Evolutionary conservation across 2,888 invertebrate species (phyloP).

Genomic region (Camponotus fellah): DNA sequence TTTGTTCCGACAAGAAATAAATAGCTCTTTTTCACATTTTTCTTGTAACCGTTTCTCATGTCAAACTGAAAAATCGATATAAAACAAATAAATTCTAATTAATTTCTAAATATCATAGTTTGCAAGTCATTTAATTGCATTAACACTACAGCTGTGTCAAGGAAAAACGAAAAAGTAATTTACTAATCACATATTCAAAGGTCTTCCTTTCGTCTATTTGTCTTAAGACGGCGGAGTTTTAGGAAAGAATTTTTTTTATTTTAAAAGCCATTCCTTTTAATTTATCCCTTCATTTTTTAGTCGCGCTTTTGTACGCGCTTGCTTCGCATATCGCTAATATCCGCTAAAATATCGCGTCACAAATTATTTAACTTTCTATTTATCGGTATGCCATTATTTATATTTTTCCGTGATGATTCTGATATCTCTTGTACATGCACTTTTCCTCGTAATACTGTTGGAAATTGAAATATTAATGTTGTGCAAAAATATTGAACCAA

Average conservation of each 20-base stretch:
- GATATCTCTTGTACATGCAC: slow-evolving; percentile 19
- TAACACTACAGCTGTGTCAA: not conserved
- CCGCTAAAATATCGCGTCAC: slow-evolving; percentile 49
- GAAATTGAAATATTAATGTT: slow-evolving; percentile 35
- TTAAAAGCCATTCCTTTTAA: slow-evolving; percentile 28
- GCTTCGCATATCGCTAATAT: slow-evolving; percentile 54
- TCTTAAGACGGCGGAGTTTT: slow-evolving; percentile 49
- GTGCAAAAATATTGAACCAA: not conserved
- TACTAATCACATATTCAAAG: slow-evolving; percentile 48
- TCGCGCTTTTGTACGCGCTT: slow-evolving; percentile 37
- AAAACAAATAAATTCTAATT: not conserved
- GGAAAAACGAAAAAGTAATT: not conserved
- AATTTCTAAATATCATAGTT: slow-evolving; percentile 30
- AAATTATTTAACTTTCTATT: slow-evolving; percentile 52
- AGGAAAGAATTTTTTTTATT: slow-evolving; percentile 46
- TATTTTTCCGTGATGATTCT: not conserved
- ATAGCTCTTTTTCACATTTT: not conserved
- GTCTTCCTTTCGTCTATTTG: slow-evolving; percentile 29
- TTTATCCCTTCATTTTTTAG: slow-evolving; percentile 24
- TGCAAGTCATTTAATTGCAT: slow-evolving; percentile 19
- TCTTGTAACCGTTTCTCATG: not conserved
- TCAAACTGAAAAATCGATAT: not conserved
- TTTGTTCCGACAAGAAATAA: not conserved
- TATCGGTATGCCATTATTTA: slow-evolving; percentile 28
- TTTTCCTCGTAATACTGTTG: not conserved